A percentile compares a stretch with the other conserved stretches of the same genome.
phyloP scores from a whole-genome alignment of 2,113 vertebrate species.

The Scalopus aquaticus region DNA sequence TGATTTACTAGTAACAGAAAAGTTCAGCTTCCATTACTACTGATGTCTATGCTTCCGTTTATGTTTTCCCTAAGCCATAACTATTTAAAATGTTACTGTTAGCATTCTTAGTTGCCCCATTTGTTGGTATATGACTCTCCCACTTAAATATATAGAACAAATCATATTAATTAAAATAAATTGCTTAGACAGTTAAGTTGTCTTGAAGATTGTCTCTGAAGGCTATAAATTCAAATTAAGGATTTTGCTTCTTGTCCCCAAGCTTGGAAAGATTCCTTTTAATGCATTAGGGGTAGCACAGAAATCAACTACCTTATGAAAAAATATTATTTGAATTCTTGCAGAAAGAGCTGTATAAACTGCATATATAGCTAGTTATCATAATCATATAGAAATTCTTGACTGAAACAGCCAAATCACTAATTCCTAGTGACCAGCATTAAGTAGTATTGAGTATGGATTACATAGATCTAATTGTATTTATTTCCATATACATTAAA shows the following conservation, averaged over 20 bases:
- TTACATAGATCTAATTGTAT: neutral
- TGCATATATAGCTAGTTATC: neutral
- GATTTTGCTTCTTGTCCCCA: conserved; percentile 34
- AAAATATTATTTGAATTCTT: conserved; percentile 41
- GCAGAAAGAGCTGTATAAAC: conserved; percentile 21
- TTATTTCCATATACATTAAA: neutral
- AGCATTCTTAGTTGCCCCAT: conserved; percentile 62
- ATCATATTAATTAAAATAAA: conserved; percentile 81
- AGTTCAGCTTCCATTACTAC: conserved; percentile 76
- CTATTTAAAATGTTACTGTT: conserved; percentile 69
- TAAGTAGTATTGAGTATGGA: conserved; percentile 29
- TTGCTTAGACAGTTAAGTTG: conserved; percentile 43
- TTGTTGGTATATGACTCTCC: conserved; percentile 68
- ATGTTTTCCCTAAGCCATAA: conserved; percentile 69
- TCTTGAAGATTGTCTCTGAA: conserved; percentile 66
- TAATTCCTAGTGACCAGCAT: conserved; percentile 41
- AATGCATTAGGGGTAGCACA: conserved; percentile 35
- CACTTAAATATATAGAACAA: conserved; percentile 76
- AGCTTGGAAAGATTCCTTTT: conserved; percentile 55
- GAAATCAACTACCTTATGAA: conserved; percentile 10
- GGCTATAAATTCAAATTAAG: conserved; percentile 83
- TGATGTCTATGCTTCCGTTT: conserved; percentile 64
- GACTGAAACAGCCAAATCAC: neutral
- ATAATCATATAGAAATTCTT: conserved; percentile 34
- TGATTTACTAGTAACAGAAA: conserved; percentile 78